These are phyloP conservation scores for Dryobota labecula DNA, from an alignment of 2,888 invertebrate genomes.

Conservation along the genomic window DNA sequence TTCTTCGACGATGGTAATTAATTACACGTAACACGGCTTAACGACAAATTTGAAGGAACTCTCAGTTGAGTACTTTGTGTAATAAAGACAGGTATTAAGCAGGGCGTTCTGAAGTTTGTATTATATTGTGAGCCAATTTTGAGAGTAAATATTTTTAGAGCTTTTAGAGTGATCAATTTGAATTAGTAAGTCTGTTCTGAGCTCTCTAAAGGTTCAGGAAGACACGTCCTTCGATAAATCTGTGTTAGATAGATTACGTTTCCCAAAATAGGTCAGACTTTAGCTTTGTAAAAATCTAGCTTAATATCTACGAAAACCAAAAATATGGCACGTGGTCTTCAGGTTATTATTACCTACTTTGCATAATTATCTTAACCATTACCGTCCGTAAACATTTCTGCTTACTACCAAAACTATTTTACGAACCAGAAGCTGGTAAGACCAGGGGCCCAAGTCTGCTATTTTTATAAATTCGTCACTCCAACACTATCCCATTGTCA, in stretches of 20 bases:
- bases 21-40: slow-evolving; percentile 82
- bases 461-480: no score
- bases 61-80: slow-evolving; percentile 74
- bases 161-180: slow-evolving; percentile 7
- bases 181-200: slow-evolving; percentile 6
- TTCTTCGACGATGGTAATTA: slow-evolving; percentile 77
- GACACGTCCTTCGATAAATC: background rate
- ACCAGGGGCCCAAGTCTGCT: no score
- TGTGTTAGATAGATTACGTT: background rate
- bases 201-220: background rate
- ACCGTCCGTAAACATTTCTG: slow-evolving; percentile 17
- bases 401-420: slow-evolving; percentile 53
- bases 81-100: slow-evolving; percentile 74
- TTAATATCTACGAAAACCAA: background rate
- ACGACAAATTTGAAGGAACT: slow-evolving; percentile 76
- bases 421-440: slow-evolving; percentile 41
- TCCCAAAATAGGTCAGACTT: background rate
- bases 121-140: slow-evolving; percentile 67
- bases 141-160: slow-evolving; percentile 42
- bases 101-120: slow-evolving; percentile 71
- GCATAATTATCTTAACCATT: background rate
- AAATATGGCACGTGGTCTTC: background rate
- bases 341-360: background rate
- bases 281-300: background rate
- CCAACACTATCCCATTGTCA: no score